Evolutionary conservation across 2,113 vertebrate species (phyloP).

Genomic region (Blennius ocellaris): DNA sequence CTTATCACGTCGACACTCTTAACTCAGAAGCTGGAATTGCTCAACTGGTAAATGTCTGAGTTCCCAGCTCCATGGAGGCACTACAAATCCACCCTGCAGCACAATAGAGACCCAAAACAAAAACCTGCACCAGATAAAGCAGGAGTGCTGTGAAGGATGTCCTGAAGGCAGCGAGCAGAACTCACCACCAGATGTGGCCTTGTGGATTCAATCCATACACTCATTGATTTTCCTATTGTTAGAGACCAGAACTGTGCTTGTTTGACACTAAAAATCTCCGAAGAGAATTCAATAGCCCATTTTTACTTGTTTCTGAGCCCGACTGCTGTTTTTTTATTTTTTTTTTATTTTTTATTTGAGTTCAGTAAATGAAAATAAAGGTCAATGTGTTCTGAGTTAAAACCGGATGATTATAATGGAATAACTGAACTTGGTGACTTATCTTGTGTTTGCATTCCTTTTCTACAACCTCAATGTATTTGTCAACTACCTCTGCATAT

Average conservation of each 20-base stretch:
- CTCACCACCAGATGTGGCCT: neutral
- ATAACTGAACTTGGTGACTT: neutral
- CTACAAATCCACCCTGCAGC: neutral
- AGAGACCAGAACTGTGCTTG: neutral
- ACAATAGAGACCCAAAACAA: neutral
- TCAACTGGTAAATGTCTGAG: too few relatives aligned
- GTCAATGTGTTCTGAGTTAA: neutral
- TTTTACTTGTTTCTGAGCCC: neutral
- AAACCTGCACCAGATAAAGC: neutral
- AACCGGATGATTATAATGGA: neutral
- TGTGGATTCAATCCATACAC: neutral
- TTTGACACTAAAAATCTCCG: neutral
- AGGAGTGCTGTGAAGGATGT: neutral
- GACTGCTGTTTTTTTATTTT: neutral
- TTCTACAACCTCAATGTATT: too few relatives aligned
- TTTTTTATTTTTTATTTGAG: neutral
- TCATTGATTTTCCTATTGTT: constrained; percentile 12
- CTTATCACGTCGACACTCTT: too few relatives aligned
- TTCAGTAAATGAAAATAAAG: neutral
- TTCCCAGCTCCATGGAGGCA: too few relatives aligned
- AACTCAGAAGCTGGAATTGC: too few relatives aligned
- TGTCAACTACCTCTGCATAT: too few relatives aligned
- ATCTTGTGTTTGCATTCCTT: neutral
- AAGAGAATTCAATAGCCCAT: neutral
- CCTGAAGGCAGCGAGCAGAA: neutral